Evolutionary conservation across 1,140 invertebrate species (phyloP).

Genomic region (Drosophila sulfurigaster): DNA sequence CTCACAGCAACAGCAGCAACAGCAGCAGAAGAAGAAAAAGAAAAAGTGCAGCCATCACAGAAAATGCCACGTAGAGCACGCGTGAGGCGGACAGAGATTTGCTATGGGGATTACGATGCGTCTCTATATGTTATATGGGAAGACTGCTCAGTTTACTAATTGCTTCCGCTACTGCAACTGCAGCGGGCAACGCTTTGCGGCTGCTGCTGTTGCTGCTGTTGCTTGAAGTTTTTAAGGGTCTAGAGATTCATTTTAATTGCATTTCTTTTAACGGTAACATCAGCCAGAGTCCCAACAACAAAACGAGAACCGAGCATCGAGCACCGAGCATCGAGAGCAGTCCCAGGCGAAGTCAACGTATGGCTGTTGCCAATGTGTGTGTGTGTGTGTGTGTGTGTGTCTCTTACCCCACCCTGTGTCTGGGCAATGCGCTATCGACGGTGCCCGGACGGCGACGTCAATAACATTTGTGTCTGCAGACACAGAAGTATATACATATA

Average conservation of each 20-base stretch:
- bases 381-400: not conserved
- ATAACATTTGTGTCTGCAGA: conserved; percentile 73
- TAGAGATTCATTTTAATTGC: conserved; percentile 81
- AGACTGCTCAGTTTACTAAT: conserved; percentile 79
- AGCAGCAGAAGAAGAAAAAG: not conserved
- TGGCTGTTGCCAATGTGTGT: not conserved
- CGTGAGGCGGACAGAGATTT: conserved; percentile 61
- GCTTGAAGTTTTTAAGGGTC: conserved; percentile 69
- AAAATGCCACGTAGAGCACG: conserved; percentile 79
- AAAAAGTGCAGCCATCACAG: conserved; percentile 5
- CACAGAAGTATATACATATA: not conserved
- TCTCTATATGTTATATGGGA: conserved; percentile 31
- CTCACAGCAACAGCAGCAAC: not conserved
- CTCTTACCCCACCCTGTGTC: conserved; percentile 39
- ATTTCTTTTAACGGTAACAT: conserved; percentile 83
- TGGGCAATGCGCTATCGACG: conserved; percentile 43
- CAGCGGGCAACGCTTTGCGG: conserved; percentile 29
- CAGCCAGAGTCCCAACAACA: conserved; percentile 37
- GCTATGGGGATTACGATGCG: conserved; percentile 58
- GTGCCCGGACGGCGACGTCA: conserved; percentile 68
- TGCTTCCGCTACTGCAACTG: conserved; percentile 71
- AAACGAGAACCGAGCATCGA: conserved; percentile 4
- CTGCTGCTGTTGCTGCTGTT: conserved; percentile 28
- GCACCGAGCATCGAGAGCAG: conserved; percentile 22
- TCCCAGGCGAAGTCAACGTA: conserved; percentile 34